These are phyloP conservation scores for Hylaeus volcanicus DNA, from an alignment of 1,140 invertebrate genomes.

Conservation along the genomic window DNA sequence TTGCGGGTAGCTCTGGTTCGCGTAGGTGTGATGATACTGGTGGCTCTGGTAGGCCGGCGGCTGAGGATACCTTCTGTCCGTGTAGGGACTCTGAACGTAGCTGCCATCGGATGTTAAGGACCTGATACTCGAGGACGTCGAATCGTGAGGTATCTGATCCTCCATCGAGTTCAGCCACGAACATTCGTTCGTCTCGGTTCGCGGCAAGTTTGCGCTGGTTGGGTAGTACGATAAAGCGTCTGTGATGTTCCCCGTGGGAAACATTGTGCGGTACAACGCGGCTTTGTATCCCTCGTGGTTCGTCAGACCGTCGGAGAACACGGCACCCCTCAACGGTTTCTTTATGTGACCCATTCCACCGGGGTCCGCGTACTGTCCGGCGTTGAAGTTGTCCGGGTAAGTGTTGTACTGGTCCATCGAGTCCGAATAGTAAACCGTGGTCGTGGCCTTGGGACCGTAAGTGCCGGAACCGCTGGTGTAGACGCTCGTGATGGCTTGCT, in stretches of 20 bases:
- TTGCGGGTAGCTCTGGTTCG: conserved; percentile 75
- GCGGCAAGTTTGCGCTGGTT: conserved; percentile 83
- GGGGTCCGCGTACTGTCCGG: conserved; percentile 72
- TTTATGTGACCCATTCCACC: conserved; percentile 75
- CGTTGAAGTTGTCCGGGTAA: conserved; percentile 73
- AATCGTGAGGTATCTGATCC: conserved; percentile 81
- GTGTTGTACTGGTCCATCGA: conserved; percentile 85
- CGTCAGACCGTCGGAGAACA: conserved; percentile 80
- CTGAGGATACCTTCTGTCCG: conserved; percentile 81
- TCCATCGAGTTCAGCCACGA: conserved; percentile 83
- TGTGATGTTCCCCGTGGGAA: conserved; percentile 87
- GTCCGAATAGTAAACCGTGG: conserved; percentile 83
- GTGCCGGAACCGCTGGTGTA: conserved; percentile 85
- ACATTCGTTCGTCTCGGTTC: conserved; percentile 81
- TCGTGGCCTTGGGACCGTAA: conserved; percentile 82
- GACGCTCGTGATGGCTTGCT: conserved; percentile 86
- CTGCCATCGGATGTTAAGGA: conserved; percentile 82
- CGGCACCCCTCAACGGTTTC: conserved; percentile 81
- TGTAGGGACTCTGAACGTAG: conserved; percentile 83
- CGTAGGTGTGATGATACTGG: conserved; percentile 72
- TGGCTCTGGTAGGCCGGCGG: conserved; percentile 75
- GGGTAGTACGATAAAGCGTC: conserved; percentile 89
- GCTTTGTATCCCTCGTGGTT: conserved; percentile 86
- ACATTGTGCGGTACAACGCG: conserved; percentile 84
- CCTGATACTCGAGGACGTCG: conserved; percentile 82